A percentile compares a stretch with the other conserved stretches of the same genome.
Conservation (phyloP, 2,888 invertebrate species). For the Leptinotarsa peninsularis region DNA sequence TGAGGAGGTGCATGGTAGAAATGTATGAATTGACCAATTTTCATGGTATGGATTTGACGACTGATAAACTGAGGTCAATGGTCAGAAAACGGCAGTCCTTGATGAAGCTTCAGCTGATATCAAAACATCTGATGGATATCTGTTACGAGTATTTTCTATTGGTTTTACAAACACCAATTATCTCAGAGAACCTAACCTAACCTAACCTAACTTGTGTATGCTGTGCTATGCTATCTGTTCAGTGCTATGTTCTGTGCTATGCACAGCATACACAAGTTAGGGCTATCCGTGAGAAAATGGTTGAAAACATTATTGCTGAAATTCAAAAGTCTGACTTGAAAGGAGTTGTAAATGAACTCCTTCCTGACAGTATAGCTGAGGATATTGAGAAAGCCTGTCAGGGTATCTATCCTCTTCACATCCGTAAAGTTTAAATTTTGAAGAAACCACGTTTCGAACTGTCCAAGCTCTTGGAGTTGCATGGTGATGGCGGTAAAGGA, state of each 20-base stretch:
- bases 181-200: no score
- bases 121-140: conserved; percentile 97
- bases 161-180: no score
- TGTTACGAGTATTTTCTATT: conserved; percentile 97
- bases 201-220: no score
- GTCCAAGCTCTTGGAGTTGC: conserved; percentile 93
- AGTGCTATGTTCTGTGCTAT: conserved; percentile 71
- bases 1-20: conserved; percentile 94
- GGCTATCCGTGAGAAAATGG: conserved; percentile 93
- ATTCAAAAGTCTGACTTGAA: conserved; percentile 92
- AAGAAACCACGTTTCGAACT: conserved; percentile 99
- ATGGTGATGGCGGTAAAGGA: conserved; percentile 87
- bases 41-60: conserved; percentile 99
- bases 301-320: conserved; percentile 93
- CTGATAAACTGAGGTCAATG: conserved; percentile 71
- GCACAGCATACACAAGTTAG: conserved; percentile 94
- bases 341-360: conserved; percentile 95
- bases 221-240: no score
- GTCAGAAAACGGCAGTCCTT: conserved; percentile 93
- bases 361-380: conserved; percentile 98
- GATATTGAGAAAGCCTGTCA: conserved; percentile 98
- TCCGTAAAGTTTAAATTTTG: conserved; percentile 98
- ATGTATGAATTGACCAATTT: conserved; percentile 94
- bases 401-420: conserved; percentile 96
- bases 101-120: conserved; percentile 98